phyloP scores from a whole-genome alignment of 2,113 vertebrate genomes.

The Chamaea fasciata region DNA sequence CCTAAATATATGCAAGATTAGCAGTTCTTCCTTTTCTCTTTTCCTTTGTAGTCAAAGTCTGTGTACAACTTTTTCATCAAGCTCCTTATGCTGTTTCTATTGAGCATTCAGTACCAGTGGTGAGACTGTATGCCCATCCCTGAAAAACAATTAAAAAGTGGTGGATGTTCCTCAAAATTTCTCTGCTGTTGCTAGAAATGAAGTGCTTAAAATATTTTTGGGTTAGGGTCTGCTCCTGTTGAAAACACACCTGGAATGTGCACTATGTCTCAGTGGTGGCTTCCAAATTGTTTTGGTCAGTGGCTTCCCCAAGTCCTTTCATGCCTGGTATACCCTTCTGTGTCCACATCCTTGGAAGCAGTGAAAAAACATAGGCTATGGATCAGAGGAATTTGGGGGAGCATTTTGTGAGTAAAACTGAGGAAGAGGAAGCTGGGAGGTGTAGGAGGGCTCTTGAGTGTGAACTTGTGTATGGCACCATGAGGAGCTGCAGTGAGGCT shows the following conservation, averaged over 20 bases:
- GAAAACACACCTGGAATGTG: neutral
- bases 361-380: neutral
- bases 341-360: neutral
- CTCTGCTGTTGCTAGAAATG: neutral
- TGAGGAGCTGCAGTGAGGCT: neutral
- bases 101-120: neutral
- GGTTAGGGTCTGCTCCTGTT: neutral
- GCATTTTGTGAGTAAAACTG: neutral
- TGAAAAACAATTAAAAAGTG: neutral
- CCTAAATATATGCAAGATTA: neutral
- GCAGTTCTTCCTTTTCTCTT: neutral
- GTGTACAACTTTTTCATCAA: neutral
- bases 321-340: neutral
- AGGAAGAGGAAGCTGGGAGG: neutral
- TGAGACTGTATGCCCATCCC: neutral
- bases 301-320: neutral
- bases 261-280: rapidly evolving
- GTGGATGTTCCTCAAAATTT: neutral
- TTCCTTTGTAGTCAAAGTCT: neutral
- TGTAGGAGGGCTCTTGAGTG: neutral
- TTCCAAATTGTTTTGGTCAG: neutral
- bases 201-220: neutral
- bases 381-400: neutral
- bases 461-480: neutral
- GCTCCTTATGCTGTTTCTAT: neutral